Percentiles rank a stretch among this genome's conserved stretches.
These are phyloP conservation scores for Catocala fraxini DNA, from an alignment of 2,888 invertebrate genomes.

Conservation along the genomic window DNA sequence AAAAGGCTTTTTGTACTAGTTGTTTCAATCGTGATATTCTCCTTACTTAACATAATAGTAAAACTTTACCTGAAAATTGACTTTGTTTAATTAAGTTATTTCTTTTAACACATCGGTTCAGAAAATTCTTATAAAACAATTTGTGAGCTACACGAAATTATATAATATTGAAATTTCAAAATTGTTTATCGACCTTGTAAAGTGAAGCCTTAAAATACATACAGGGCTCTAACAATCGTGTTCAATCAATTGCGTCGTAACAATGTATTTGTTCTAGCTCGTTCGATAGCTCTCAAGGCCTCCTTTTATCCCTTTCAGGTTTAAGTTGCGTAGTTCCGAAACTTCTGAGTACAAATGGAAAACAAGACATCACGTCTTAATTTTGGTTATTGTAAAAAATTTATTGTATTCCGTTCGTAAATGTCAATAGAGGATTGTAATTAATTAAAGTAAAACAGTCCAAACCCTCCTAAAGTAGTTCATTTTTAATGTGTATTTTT, in stretches of 20 bases:
- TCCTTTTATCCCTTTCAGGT: slow-evolving; percentile 29
- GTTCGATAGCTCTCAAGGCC: slow-evolving; percentile 22
- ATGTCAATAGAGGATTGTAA: neutral
- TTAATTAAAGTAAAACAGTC: too few species aligned
- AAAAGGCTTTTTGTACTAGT: too few species aligned
- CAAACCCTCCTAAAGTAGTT: too few species aligned
- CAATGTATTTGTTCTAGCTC: slow-evolving; percentile 18
- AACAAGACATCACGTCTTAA: neutral
- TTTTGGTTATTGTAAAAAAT: slow-evolving; percentile 1
- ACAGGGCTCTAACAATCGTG: slow-evolving; percentile 21
- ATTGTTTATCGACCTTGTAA: slow-evolving; percentile 15
- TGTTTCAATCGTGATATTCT: too few species aligned
- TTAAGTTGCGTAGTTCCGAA: slow-evolving; percentile 27
- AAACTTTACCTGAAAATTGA: too few species aligned
- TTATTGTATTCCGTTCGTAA: slow-evolving; percentile 18
- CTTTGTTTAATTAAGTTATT: too few species aligned
- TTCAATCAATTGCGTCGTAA: slow-evolving; percentile 11
- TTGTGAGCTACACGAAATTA: neutral
- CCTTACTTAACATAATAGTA: too few species aligned
- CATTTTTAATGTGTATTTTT: too few species aligned
- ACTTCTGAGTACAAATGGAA: slow-evolving; percentile 35
- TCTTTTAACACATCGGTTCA: too few species aligned
- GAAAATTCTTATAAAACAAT: neutral
- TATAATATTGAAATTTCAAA: neutral
- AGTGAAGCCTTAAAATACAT: slow-evolving; percentile 30